Evolutionary conservation across 2,888 invertebrate genomes (phyloP).

Genomic region (Drosophila birchii): DNA sequence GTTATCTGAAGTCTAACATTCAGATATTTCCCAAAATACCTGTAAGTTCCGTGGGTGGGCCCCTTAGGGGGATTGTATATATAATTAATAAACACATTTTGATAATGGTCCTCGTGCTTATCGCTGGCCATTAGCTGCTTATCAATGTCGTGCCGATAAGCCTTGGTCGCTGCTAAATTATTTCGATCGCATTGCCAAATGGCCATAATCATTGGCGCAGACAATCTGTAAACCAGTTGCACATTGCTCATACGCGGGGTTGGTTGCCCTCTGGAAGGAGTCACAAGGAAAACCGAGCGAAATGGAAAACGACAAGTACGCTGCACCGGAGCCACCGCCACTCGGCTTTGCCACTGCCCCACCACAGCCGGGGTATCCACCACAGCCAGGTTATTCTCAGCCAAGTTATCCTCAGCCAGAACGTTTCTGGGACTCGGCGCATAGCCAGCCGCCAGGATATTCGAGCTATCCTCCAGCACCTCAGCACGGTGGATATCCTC

Average conservation of each 20-base stretch:
- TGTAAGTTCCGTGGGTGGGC: not conserved
- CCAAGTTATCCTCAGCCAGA: not conserved
- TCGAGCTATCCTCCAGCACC: conserved; percentile 19
- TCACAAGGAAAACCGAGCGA: not conserved
- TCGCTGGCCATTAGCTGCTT: conserved; percentile 11
- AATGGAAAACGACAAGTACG: conserved; percentile 50
- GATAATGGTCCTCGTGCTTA: conserved; percentile 23
- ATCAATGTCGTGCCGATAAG: conserved; percentile 36
- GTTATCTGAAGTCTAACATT: not conserved
- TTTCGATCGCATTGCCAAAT: conserved; percentile 12
- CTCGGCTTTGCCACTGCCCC: conserved; percentile 35
- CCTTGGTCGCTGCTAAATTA: conserved; percentile 3
- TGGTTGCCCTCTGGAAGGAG: conserved; percentile 11
- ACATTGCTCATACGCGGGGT: not conserved
- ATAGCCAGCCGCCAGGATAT: conserved; percentile 32
- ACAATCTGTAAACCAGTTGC: conserved; percentile 26
- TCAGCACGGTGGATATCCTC: conserved; percentile 1
- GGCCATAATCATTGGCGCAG: conserved; percentile 11
- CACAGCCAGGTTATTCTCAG: not conserved
- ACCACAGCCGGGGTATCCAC: not conserved
- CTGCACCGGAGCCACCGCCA: conserved; percentile 23
- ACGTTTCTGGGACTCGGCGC: conserved; percentile 5
- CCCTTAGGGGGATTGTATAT: not conserved
- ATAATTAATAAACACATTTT: not conserved
- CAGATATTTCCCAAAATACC: not conserved